These are phyloP conservation scores for Sebastes hubbsi DNA, from an alignment of 2,797 vertebrate species.

Conservation along the genomic window DNA sequence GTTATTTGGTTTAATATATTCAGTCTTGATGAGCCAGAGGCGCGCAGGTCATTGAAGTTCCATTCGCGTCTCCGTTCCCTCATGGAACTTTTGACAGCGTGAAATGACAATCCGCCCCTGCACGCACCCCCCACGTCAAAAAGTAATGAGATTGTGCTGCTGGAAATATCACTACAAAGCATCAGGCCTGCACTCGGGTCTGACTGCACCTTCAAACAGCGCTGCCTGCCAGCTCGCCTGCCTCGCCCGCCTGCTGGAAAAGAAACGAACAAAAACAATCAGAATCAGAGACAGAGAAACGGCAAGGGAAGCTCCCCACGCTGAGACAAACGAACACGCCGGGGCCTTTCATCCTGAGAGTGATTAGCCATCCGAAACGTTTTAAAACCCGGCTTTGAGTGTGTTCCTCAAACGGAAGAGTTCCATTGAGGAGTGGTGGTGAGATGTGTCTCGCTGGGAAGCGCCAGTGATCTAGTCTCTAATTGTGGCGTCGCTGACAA, in stretches of 20 bases:
- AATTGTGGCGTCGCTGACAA: conserved; percentile 78
- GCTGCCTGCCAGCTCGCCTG: conserved; percentile 75
- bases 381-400: conserved; percentile 78
- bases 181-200: conserved; percentile 74
- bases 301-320: conserved; percentile 76
- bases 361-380: conserved; percentile 81
- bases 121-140: conserved; percentile 77
- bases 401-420: conserved; percentile 75
- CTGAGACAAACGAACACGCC: conserved; percentile 76
- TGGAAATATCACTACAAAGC: conserved; percentile 83
- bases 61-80: conserved; percentile 66
- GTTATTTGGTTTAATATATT: conserved; percentile 76
- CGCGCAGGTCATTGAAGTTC: conserved; percentile 79
- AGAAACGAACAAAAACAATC: conserved; percentile 80
- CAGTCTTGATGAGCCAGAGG: conserved; percentile 74
- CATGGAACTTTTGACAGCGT: conserved; percentile 77
- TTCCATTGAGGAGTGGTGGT: conserved; percentile 70
- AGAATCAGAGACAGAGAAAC: conserved; percentile 75
- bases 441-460: conserved; percentile 73
- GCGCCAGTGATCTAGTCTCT: conserved; percentile 79
- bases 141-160: conserved; percentile 84
- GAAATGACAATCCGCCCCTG: conserved; percentile 81
- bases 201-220: conserved; percentile 80
- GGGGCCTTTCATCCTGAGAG: conserved; percentile 80
- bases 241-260: conserved; percentile 72